These are phyloP conservation scores for Rhyacichthys aspro DNA, from an alignment of 2,797 vertebrate genomes.

Conservation along the genomic window DNA sequence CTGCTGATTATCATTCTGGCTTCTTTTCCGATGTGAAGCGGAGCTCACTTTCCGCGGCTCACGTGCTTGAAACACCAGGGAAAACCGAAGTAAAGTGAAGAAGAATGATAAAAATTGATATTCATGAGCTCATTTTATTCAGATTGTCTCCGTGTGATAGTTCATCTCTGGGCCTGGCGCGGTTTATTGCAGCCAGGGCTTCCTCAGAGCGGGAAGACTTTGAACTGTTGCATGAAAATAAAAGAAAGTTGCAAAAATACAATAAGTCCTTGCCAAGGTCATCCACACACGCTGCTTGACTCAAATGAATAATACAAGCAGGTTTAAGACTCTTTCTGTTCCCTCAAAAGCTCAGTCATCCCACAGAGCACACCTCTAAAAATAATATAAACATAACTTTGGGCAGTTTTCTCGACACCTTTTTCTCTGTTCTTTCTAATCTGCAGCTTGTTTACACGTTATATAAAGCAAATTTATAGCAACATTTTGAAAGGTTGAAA, in stretches of 20 bases:
- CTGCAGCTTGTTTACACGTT: too few relatives aligned
- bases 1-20: slow-evolving; percentile 51
- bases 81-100: slow-evolving; percentile 25
- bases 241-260: slow-evolving; percentile 25
- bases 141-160: slow-evolving; percentile 47
- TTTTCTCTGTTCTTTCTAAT: background rate
- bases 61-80: slow-evolving; percentile 43
- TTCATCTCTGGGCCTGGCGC: slow-evolving; percentile 34
- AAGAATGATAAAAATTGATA: slow-evolving; percentile 36
- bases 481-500: too few relatives aligned
- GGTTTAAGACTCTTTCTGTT: slow-evolving; percentile 33
- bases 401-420: background rate
- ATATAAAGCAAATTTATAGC: too few relatives aligned
- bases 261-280: slow-evolving; percentile 26
- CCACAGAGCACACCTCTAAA: slow-evolving; percentile 32
- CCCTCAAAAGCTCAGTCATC: slow-evolving; percentile 22
- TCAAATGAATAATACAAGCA: slow-evolving; percentile 42
- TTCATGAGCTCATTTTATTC: slow-evolving; percentile 61
- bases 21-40: slow-evolving; percentile 13
- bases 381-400: slow-evolving; percentile 30
- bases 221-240: slow-evolving; percentile 33
- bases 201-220: slow-evolving; percentile 28
- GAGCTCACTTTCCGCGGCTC: slow-evolving; percentile 39
- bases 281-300: slow-evolving; percentile 33
- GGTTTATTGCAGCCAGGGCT: slow-evolving; percentile 28